Evolutionary conservation across 1,140 invertebrate species (phyloP).

Genomic region (Stegodyphus dumicola): DNA sequence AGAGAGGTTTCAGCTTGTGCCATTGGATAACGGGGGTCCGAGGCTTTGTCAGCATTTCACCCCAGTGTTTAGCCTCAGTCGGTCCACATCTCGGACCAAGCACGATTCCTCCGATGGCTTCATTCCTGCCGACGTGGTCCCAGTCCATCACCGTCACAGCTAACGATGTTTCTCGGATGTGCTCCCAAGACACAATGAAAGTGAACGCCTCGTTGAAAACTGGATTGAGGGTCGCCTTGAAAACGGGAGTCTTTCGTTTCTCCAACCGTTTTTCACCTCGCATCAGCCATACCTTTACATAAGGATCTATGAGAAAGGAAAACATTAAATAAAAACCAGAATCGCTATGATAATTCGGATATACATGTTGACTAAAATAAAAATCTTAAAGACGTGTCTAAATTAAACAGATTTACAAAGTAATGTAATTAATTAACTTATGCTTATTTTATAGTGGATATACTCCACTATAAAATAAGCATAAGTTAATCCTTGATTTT

Average conservation of each 20-base stretch:
- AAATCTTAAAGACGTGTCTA: too few relatives aligned
- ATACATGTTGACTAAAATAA: too few relatives aligned
- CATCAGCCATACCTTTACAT: constrained; percentile 95
- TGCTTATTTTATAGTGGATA: too few relatives aligned
- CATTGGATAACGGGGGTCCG: constrained; percentile 91
- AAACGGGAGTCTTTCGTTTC: constrained; percentile 95
- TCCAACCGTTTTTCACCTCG: constrained; percentile 94
- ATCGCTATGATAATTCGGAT: too few relatives aligned
- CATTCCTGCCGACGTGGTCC: constrained; percentile 92
- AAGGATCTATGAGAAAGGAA: constrained; percentile 80
- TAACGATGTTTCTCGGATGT: constrained; percentile 90
- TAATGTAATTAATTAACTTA: too few relatives aligned
- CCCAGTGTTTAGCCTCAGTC: constrained; percentile 93
- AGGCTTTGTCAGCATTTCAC: constrained; percentile 96
- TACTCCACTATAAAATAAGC: too few relatives aligned
- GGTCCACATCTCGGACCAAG: constrained; percentile 89
- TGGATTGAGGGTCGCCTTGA: constrained; percentile 91
- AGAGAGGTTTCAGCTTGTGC: constrained; percentile 75
- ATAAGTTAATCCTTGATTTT: too few relatives aligned
- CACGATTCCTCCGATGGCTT: constrained; percentile 89
- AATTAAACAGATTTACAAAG: too few relatives aligned
- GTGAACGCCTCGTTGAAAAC: constrained; percentile 94
- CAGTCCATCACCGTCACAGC: constrained; percentile 96
- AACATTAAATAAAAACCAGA: not conserved
- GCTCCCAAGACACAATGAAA: constrained; percentile 94